Conservation (phyloP, 2,888 invertebrate species). For the Patella ulyssiponensis region DNA sequence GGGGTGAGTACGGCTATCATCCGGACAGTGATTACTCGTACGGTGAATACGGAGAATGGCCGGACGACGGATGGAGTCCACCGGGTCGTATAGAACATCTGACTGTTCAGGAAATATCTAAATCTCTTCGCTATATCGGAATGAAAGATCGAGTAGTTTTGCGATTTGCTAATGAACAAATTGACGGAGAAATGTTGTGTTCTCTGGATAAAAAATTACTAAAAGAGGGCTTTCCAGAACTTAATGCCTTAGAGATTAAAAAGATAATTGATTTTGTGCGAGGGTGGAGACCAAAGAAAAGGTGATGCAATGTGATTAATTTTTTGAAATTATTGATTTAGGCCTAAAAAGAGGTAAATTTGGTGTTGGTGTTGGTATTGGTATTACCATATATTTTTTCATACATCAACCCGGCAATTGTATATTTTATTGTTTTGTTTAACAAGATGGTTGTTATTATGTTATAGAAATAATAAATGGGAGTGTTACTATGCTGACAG, state of each 20-base stretch:
- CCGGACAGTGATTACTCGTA: slow-evolving; percentile 63
- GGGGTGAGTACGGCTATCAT: slow-evolving; percentile 56
- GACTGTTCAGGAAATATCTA: slow-evolving; percentile 63
- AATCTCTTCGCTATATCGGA: slow-evolving; percentile 65
- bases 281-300: slow-evolving; percentile 69
- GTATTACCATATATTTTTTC: too few relatives aligned
- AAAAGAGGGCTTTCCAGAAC: slow-evolving; percentile 67
- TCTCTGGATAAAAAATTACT: slow-evolving; percentile 62
- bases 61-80: slow-evolving; percentile 63
- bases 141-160: slow-evolving; percentile 66
- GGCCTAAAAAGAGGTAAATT: too few relatives aligned
- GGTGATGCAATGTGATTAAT: slow-evolving; percentile 17
- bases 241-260: slow-evolving; percentile 67
- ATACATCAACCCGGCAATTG: too few relatives aligned
- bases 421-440: too few relatives aligned
- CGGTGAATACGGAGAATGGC: slow-evolving; percentile 54
- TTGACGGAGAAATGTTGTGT: slow-evolving; percentile 65
- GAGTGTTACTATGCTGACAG: too few relatives aligned
- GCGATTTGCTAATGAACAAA: slow-evolving; percentile 65
- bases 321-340: not conserved
- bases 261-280: slow-evolving; percentile 68
- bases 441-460: too few relatives aligned
- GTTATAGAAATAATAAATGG: too few relatives aligned
- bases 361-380: too few relatives aligned
- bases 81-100: slow-evolving; percentile 57